Conservation (phyloP, 2,797 vertebrate genomes). For the Tangara arthus region DNA sequence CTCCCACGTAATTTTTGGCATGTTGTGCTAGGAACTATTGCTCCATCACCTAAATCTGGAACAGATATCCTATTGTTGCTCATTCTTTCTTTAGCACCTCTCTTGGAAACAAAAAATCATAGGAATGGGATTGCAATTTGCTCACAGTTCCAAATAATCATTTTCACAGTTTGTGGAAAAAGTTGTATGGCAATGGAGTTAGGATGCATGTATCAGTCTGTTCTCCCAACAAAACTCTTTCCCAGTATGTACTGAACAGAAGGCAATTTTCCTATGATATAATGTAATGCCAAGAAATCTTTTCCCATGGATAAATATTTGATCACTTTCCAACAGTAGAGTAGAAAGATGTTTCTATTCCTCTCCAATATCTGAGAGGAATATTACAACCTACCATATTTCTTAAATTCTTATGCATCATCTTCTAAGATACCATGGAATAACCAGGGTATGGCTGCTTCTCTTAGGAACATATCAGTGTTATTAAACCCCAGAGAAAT, state of each 20-base stretch:
- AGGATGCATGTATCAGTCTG: not conserved
- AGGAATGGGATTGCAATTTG: not conserved
- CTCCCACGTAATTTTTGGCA: not conserved
- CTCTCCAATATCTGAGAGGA: not conserved
- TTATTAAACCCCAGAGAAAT: not conserved
- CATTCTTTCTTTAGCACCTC: not conserved
- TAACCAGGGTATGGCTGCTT: not conserved
- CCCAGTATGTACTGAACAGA: not conserved
- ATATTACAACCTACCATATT: not conserved
- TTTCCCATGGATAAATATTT: not conserved
- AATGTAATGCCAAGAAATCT: not conserved
- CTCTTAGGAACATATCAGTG: not conserved
- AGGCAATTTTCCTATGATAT: not conserved
- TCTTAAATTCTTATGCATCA: not conserved
- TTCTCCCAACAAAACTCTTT: not conserved
- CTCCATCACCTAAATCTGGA: not conserved
- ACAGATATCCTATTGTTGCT: not conserved
- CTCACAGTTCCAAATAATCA: not conserved
- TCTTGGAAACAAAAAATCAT: not conserved
- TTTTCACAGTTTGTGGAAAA: not conserved
- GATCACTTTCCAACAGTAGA: not conserved
- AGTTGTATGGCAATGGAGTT: not conserved
- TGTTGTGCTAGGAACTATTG: not conserved
- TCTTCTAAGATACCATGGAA: not conserved
- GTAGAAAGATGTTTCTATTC: not conserved